These are phyloP conservation scores for Enteromius trimaculatus DNA, from an alignment of 2,797 vertebrate genomes.

Conservation along the genomic window DNA sequence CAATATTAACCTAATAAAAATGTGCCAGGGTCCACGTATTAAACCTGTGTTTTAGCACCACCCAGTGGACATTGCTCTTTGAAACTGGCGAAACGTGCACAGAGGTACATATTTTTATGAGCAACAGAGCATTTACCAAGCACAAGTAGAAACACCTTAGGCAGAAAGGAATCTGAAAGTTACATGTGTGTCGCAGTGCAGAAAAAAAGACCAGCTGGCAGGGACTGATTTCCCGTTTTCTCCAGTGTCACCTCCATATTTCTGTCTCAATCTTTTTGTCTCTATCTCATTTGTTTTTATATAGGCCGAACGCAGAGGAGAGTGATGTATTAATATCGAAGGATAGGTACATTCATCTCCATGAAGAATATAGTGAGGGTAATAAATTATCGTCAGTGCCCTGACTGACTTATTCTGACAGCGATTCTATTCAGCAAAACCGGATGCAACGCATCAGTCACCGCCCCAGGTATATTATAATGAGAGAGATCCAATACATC, in stretches of 20 bases:
- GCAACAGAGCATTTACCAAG: not conserved
- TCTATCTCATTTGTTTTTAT: slow-evolving; percentile 64
- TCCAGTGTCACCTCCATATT: slow-evolving; percentile 27
- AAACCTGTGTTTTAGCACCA: no score
- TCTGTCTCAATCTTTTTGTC: slow-evolving; percentile 38
- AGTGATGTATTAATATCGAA: slow-evolving; percentile 74
- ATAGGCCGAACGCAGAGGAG: slow-evolving; percentile 64
- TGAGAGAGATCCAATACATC: slow-evolving; percentile 47
- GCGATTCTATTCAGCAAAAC: slow-evolving; percentile 60
- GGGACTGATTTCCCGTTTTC: slow-evolving; percentile 23
- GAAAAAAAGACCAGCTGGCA: slow-evolving; percentile 14
- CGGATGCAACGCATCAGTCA: slow-evolving; percentile 53
- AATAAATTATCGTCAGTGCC: slow-evolving; percentile 59
- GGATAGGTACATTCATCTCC: slow-evolving; percentile 58
- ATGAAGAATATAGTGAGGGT: slow-evolving; percentile 54
- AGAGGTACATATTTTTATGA: no score
- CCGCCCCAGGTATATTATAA: slow-evolving; percentile 58
- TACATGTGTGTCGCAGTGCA: not conserved
- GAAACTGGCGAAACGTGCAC: no score
- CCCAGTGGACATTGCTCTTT: no score
- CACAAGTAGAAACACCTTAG: not conserved
- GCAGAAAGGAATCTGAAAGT: not conserved
- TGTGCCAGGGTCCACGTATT: no score
- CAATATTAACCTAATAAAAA: no score
- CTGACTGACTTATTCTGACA: slow-evolving; percentile 59